phyloP scores from a whole-genome alignment of 2,797 vertebrate genomes.

The Pseudomugil gertrudae region DNA sequence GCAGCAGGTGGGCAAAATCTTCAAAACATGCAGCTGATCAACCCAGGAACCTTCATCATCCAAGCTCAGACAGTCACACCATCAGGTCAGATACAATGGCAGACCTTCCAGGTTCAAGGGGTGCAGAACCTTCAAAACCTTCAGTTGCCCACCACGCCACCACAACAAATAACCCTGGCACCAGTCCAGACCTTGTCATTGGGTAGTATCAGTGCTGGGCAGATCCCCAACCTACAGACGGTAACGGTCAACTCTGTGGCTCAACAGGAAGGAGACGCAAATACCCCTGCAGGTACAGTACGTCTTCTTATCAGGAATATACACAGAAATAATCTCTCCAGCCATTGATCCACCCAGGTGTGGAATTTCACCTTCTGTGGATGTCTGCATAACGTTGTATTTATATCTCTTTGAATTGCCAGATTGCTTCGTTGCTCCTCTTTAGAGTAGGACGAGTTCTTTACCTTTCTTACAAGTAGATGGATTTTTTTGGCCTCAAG shows the following conservation, averaged over 20 bases:
- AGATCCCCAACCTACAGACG: conserved; percentile 98
- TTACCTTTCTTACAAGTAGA: background rate
- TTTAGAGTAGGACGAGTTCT: background rate
- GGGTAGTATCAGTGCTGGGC: conserved; percentile 91
- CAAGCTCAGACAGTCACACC: conserved; percentile 98
- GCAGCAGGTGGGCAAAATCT: conserved; percentile 86
- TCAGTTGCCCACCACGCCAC: conserved; percentile 93
- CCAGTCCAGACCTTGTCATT: conserved; percentile 97
- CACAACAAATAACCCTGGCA: conserved; percentile 97
- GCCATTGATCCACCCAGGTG: background rate
- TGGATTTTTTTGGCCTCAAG: background rate
- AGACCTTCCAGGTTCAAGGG: conserved; percentile 99
- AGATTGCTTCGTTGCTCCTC: conserved; percentile 9
- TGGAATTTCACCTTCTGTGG: too few relatives aligned
- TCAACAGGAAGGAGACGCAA: conserved; percentile 89
- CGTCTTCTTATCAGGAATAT: conserved; percentile 3
- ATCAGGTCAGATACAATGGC: conserved; percentile 99
- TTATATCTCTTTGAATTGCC: background rate
- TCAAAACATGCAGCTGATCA: conserved; percentile 97
- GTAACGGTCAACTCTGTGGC: conserved; percentile 95
- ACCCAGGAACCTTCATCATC: conserved; percentile 98
- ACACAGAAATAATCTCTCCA: background rate
- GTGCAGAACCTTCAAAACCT: conserved; percentile 99
- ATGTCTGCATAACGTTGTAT: background rate
- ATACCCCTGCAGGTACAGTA: conserved; percentile 88